Conservation (phyloP, 2,113 vertebrate genomes). For the Prionailurus viverrinus region DNA sequence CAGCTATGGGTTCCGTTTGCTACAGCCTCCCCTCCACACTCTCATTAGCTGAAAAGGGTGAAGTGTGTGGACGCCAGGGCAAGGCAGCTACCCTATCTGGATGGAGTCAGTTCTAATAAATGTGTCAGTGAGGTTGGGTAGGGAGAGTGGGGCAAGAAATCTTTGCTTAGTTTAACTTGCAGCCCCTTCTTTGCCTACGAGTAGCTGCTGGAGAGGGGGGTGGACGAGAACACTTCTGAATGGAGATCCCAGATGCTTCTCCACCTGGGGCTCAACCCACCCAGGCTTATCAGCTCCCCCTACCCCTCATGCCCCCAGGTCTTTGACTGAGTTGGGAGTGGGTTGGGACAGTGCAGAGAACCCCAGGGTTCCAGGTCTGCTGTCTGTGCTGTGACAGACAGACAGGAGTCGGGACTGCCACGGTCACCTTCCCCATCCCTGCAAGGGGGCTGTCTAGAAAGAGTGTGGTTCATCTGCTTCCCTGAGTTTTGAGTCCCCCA, state of each 20-base stretch:
- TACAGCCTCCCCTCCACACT: background rate
- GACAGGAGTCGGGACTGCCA: slow-evolving; percentile 42
- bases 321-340: background rate
- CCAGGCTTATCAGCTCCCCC: background rate
- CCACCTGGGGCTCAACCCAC: background rate
- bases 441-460: background rate
- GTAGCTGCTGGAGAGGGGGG: background rate
- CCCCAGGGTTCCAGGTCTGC: background rate
- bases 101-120: background rate
- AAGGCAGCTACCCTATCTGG: background rate
- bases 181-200: background rate
- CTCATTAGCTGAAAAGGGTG: background rate
- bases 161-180: background rate
- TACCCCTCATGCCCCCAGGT: accelerated
- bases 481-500: background rate
- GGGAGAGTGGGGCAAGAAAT: background rate
- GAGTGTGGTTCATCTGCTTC: background rate
- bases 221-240: background rate
- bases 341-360: background rate
- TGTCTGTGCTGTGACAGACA: background rate
- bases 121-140: background rate
- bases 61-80: background rate
- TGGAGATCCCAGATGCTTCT: background rate
- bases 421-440: background rate
- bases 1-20: background rate